These are phyloP conservation scores for Morelia viridis DNA, from an alignment of 2,797 vertebrate genomes.

Conservation along the genomic window DNA sequence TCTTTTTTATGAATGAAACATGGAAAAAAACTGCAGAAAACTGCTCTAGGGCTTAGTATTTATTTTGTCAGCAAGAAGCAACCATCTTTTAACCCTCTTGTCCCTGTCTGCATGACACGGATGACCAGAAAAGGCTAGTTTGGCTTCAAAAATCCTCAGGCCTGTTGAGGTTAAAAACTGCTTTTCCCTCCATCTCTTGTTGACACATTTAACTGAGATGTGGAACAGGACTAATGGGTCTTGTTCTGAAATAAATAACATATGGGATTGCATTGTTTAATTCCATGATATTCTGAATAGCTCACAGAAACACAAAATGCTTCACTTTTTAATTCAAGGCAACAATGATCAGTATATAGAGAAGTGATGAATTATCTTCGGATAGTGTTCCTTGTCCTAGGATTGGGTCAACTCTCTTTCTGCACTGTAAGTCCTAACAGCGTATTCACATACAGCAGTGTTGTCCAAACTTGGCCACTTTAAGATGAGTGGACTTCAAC, in stretches of 20 bases:
- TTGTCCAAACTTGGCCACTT: no score
- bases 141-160: neutral
- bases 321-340: neutral
- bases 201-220: neutral
- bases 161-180: neutral
- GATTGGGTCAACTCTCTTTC: neutral
- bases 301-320: neutral
- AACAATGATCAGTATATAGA: neutral
- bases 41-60: neutral
- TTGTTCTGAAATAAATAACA: neutral
- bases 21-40: neutral
- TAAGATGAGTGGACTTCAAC: no score
- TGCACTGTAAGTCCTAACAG: neutral
- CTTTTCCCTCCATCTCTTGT: neutral
- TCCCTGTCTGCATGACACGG: neutral
- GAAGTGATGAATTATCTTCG: neutral
- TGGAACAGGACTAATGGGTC: neutral
- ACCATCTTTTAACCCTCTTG: neutral
- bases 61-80: neutral
- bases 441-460: neutral
- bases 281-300: neutral
- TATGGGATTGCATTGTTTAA: neutral
- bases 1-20: neutral
- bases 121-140: neutral
- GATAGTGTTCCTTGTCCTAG: neutral